Conservation (phyloP, 1,140 invertebrate species). For the Drosophila kohkoa region DNA sequence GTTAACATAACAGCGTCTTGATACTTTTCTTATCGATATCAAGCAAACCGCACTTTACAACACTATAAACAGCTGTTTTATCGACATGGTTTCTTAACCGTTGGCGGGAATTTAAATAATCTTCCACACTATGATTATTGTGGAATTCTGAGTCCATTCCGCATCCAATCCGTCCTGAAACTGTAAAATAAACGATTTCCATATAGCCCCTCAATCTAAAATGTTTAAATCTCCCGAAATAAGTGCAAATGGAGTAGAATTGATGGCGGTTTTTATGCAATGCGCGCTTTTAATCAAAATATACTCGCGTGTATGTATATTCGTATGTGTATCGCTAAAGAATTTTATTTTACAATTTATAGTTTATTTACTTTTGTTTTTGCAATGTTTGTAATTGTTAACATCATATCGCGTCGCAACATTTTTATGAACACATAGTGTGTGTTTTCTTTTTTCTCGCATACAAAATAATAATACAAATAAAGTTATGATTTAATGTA, state of each 20-base stretch:
- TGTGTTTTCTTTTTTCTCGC: constrained; percentile 55
- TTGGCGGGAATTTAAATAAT: too few species aligned
- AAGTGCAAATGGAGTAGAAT: constrained; percentile 5
- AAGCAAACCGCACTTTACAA: neutral
- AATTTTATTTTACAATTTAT: constrained; percentile 79
- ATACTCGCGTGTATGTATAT: constrained; percentile 45
- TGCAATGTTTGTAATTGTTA: constrained; percentile 57
- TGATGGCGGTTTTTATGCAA: constrained; percentile 38
- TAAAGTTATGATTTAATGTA: constrained; percentile 61
- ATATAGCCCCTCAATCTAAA: too few species aligned
- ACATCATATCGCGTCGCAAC: constrained; percentile 66
- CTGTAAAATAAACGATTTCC: too few species aligned
- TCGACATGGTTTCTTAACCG: neutral
- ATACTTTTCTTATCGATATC: neutral
- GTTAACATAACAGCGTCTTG: neutral
- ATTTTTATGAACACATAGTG: constrained; percentile 69
- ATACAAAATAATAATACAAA: constrained; percentile 80
- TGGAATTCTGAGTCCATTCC: too few species aligned
- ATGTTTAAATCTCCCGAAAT: neutral
- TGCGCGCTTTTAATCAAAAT: constrained; percentile 55
- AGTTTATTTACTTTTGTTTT: constrained; percentile 50
- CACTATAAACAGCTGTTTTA: neutral
- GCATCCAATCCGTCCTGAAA: too few species aligned
- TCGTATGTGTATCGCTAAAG: constrained; percentile 75
- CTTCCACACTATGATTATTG: too few species aligned